Conservation (phyloP, 2,113 vertebrate species). For the Danionella cerebrum region DNA sequence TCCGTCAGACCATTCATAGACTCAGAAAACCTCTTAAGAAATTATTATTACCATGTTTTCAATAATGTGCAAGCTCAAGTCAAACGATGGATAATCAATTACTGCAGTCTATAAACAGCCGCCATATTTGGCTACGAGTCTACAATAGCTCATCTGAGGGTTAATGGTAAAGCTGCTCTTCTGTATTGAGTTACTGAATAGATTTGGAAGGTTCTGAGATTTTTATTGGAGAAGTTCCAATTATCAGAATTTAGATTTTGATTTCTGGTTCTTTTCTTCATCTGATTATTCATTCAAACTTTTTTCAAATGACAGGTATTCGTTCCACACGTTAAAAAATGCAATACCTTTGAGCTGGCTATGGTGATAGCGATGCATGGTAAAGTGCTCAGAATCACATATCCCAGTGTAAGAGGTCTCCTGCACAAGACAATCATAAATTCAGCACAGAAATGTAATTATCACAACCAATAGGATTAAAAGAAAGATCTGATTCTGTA, state of each 20-base stretch:
- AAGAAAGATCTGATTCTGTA: not conserved
- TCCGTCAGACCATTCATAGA: too few species aligned
- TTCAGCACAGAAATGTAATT: too few species aligned
- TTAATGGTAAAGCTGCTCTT: constrained; percentile 56
- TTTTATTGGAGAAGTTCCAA: constrained; percentile 1
- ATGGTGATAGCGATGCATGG: constrained; percentile 71
- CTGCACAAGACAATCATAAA: constrained; percentile 60
- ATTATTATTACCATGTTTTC: too few species aligned
- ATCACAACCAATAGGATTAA: not conserved
- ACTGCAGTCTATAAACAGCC: too few species aligned
- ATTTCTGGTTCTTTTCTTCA: too few species aligned
- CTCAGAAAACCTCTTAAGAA: too few species aligned
- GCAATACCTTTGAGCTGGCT: constrained; percentile 69
- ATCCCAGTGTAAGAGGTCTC: constrained; percentile 65
- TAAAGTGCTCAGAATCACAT: constrained; percentile 63
- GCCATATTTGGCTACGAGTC: too few species aligned
- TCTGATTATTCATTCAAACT: too few species aligned
- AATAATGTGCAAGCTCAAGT: too few species aligned
- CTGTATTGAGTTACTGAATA: constrained; percentile 50
- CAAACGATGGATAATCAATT: too few species aligned
- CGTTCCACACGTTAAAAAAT: too few species aligned
- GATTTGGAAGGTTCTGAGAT: not conserved
- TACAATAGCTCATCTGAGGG: constrained; percentile 20
- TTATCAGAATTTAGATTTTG: too few species aligned
- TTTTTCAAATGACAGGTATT: not conserved